Conservation (phyloP, 2,113 vertebrate genomes). For the Lepisosteus oculatus region DNA sequence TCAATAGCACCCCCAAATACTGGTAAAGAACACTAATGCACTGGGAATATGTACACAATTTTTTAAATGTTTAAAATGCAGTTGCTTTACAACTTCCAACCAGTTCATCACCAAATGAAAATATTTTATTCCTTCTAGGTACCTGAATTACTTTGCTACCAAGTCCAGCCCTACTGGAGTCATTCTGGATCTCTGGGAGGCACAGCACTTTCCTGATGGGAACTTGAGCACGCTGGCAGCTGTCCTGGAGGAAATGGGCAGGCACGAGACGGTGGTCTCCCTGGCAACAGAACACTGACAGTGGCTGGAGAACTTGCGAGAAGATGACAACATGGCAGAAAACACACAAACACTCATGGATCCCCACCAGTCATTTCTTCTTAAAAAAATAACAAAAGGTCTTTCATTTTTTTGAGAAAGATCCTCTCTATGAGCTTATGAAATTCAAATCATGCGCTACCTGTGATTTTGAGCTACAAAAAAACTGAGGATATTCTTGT, state of each 20-base stretch:
- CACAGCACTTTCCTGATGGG: conserved; percentile 91
- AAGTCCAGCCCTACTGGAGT: conserved; percentile 91
- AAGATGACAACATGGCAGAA: conserved; percentile 31
- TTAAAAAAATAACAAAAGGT: conserved; percentile 35
- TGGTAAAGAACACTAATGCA: too few species aligned
- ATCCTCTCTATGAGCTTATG: conserved; percentile 54
- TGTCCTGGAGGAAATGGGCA: conserved; percentile 92
- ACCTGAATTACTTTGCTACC: conserved; percentile 94
- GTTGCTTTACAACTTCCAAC: too few species aligned
- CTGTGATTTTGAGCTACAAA: conserved; percentile 66
- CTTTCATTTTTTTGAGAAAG: too few species aligned
- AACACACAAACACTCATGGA: conserved; percentile 22
- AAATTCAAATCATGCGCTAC: conserved; percentile 41
- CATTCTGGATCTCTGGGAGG: conserved; percentile 95
- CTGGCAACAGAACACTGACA: conserved; percentile 81
- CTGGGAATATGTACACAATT: too few species aligned
- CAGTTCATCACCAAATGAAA: too few species aligned
- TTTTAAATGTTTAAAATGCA: too few species aligned
- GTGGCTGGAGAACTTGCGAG: conserved; percentile 35
- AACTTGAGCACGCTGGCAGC: conserved; percentile 87
- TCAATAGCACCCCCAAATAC: too few species aligned
- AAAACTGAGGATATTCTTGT: conserved; percentile 68
- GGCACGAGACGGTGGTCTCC: conserved; percentile 78
- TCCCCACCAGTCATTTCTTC: conserved; percentile 52
- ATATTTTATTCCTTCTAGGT: conserved; percentile 57